Base-by-base conservation (phyloP, 2,113 vertebrate species). In the Corapipo altera region DNA sequence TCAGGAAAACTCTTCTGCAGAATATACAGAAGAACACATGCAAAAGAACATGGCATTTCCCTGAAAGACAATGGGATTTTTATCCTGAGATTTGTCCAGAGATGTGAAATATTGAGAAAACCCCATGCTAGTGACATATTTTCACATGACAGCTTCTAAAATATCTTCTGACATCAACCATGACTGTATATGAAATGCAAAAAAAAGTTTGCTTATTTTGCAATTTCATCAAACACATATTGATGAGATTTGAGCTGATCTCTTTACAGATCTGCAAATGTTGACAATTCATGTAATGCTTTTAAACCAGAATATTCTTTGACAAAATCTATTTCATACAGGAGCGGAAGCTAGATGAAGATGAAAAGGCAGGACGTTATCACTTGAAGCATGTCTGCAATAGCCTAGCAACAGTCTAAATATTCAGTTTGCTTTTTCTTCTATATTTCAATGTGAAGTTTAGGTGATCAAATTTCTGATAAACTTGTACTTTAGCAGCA, bases 101-200 rank as follows among this genome's bases (percentile, higher is more conserved):
- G 3, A 33, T 39, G 66, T 1, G 6, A 74, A 59, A 2, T 13
- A 69, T 23, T 48, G 19, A 48, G 59, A 39, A 88, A 75, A 75
- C 1, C 2, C 0, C 6, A 23, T 39, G 9, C 21, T 49, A 10
- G 4, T 49, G 27, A 21, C 2, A 2, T 26, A 80, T 39, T 65
- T 52, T 74, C 27, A 48, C 14, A 41, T 18, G 11, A 43, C 19
- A 61, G 4, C 4, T 57, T 32, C 46, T 61, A 19, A 86, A 84
- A 70, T 27, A 84, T 52, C 17, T 39, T 73, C 33, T 61, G 8
- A 94, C 70, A 52, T 1, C 13, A 76, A 41, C 2, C 12, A 22
- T 57, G 66, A 52, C 12, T 41, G 14, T 12, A 24, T 27, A 73
- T 30, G 5, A 86, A 88, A 59, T 13, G 21, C 4, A 11, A 41